These are phyloP conservation scores for Anarhynchus alexandrinus DNA, from an alignment of 2,113 vertebrate species.

Conservation along the genomic window DNA sequence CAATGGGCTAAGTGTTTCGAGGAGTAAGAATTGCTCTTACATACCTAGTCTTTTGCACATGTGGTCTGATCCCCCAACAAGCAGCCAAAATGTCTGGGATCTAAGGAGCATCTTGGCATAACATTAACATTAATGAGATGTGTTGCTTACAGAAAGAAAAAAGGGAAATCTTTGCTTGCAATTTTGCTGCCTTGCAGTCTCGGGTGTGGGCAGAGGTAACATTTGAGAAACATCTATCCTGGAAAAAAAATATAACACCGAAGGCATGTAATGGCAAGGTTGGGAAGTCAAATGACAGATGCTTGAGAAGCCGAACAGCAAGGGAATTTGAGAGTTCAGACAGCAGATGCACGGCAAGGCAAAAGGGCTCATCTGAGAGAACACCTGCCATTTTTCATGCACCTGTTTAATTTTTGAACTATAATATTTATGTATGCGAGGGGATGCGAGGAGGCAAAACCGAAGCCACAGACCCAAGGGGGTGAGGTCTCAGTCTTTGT, in stretches of 20 bases:
- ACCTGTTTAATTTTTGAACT: slow-evolving; percentile 58
- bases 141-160: neutral
- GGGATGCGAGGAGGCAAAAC: neutral
- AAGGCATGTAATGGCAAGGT: slow-evolving; percentile 29
- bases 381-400: slow-evolving; percentile 51
- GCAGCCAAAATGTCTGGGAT: neutral
- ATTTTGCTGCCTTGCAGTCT: neutral
- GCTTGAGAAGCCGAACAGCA: slow-evolving; percentile 31
- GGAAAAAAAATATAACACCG: neutral
- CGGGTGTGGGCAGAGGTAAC: neutral
- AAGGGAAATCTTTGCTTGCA: neutral
- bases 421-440: neutral
- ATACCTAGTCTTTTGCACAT: neutral
- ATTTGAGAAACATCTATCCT: slow-evolving; percentile 30
- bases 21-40: neutral
- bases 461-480: neutral
- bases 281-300: slow-evolving; percentile 62
- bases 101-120: neutral
- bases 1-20: neutral
- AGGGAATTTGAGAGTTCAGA: slow-evolving; percentile 51
- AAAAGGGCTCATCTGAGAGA: slow-evolving; percentile 51
- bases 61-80: accelerated
- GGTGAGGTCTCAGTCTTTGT: neutral
- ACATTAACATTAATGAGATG: neutral
- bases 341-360: slow-evolving; percentile 4